Base-by-base conservation (phyloP, 2,113 vertebrate genomes). In the Psophia crepitans region DNA sequence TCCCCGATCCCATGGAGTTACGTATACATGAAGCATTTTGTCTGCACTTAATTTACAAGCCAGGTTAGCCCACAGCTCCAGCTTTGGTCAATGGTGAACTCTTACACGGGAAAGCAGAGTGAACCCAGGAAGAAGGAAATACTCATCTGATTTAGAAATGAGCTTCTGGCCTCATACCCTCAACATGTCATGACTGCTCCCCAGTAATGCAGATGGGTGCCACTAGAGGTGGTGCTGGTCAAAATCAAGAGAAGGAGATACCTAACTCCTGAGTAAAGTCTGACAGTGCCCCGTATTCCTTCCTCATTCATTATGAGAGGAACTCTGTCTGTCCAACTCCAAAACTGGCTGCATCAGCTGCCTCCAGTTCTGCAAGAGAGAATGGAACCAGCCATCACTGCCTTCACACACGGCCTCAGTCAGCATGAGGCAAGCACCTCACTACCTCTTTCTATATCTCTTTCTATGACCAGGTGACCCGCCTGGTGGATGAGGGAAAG, bases 131-230 rank as follows among this genome's bases (percentile, higher is more conserved):
- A 71, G 68, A 41, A 84, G 39, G 35, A 58, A 51, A 65, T 6
- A 66, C 20, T 7, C 58, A 37, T 24, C 26, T 4, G 33, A 13
- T 2, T 5, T 8, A 60, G 48, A 73, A 87, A 48, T 1, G 12
- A 91, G n/a, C 13, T 71, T 21, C 43, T 49, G n/a, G 53, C 53
- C 54, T 15, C 37, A 3, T 0, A 32, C 20, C 33, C 57, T 51
- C 66, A 18, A 21, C 2, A 2, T 18, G 51, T 8, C 49, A 14
- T 0, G 0, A 20, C 6, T 6, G 68, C 30, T 22, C 53, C 61
- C 44, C 61, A 32, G 26, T 58, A n/a, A 8, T 2, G 37, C 58
- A 51, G 69, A 44, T 2, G 3, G 61, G 46, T 26, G 53, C n/a
- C 68, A 81, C 54, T 14, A 16, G 46, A 56, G n/a, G 14, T 39